These are phyloP conservation scores for Thyatira batis DNA, from an alignment of 2,888 invertebrate genomes.

Conservation along the genomic window DNA sequence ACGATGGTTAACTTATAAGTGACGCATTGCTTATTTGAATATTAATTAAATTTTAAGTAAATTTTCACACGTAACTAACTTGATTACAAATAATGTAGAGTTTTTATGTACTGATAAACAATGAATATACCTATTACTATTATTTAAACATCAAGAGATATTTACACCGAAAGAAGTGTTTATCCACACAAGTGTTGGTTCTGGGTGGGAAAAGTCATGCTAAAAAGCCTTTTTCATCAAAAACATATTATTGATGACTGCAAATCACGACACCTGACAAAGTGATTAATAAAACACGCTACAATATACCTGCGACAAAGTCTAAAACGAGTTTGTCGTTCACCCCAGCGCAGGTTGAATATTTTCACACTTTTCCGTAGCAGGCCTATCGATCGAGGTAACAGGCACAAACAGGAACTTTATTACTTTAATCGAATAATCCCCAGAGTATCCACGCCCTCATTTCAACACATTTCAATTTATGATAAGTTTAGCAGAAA, in stretches of 20 bases:
- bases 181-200: no score
- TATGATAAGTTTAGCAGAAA: neutral
- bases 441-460: conserved; percentile 10
- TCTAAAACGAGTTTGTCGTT: neutral
- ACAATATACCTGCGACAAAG: neutral
- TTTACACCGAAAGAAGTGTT: no score
- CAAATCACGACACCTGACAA: neutral
- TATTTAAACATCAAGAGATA: no score
- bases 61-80: no score
- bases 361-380: conserved; percentile 37
- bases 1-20: no score
- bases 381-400: conserved; percentile 33
- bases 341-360: conserved; percentile 19
- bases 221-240: no score
- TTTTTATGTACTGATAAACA: no score
- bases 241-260: neutral
- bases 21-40: no score
- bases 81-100: no score
- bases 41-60: no score
- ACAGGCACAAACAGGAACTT: conserved; percentile 36
- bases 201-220: no score
- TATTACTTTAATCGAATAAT: conserved; percentile 51
- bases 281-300: neutral
- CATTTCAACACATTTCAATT: neutral
- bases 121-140: no score